Base-by-base conservation (phyloP, 2,797 vertebrate species). In the Tragelaphus oryx region DNA sequence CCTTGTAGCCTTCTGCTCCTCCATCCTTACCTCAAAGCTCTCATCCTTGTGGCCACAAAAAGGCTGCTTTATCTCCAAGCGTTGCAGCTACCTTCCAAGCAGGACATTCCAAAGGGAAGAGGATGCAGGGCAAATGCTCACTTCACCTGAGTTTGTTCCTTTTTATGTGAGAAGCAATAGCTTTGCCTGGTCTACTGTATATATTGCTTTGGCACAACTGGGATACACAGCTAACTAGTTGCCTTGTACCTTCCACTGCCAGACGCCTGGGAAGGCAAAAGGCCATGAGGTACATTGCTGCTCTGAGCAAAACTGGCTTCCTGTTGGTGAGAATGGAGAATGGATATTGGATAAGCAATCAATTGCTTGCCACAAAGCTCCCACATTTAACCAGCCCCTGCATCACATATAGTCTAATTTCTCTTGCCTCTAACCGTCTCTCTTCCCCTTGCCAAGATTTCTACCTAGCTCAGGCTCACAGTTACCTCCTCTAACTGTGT, bases 171-270 rank as follows among this genome's bases (percentile, higher is more conserved):
- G 46, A 41, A 65, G 30, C 62, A 33, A 9, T 14, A 75, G 48
- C n/a, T 28, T 71, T 60, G 1, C 75, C 81, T 4, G 57, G n/a
- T 14, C 5, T 85, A 26, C 24, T 22, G 75, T 71, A 52, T 16
- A 10, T 2, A 12, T 6, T 3, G 3, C 46, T 0, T 3, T 0
- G 26, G 10, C 50, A 50, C 6, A 28, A 2, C 3, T 0, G 30
- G 22, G 16, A 37, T 6, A 3, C 4, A 4, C 1, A 44, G 5
- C 26, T 30, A 14, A 0, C 28, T 4, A 14, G 26, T 11, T 1
- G 30, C 78, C n/a, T 41, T 33, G 50, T 22, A 14, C n/a, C 1
- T 62, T 20, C 16, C 60, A 2, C 48, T 0, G 0, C 28, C 24
- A 24, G 57, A 50, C 0, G 3, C 26, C 17, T n/a, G 52, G 57